Evolutionary conservation across 2,888 invertebrate species (phyloP), one percentile per base, ranked within the genome.

Genomic region (Eupithecia tripunctaria): DNA sequence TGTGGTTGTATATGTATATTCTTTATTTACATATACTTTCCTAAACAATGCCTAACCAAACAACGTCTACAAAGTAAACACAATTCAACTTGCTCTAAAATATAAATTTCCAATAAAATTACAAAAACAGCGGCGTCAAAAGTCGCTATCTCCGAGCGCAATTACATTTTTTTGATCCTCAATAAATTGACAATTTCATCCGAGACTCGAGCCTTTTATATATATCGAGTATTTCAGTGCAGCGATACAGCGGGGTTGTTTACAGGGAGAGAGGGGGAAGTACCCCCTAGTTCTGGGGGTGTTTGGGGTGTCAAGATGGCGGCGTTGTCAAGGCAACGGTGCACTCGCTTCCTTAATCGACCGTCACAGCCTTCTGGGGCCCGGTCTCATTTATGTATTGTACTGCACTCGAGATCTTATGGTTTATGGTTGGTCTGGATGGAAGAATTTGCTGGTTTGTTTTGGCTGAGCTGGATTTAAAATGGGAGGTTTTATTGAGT

Each of bases 301-400:
- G 73, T 80, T 77, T 77, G 81, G 83, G 88, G 88, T 84, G 88
- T 84, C 92, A 94, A 94, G 93, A 94, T 94, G 94, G 94, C 94
- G 92, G 83, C 92, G 94, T 94, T 86, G 88, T 85, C 91, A 90
- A 88, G 93, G 92, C 91, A 93, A 94, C 94, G 91, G 84, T 94
- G 94, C 94, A 94, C 89, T 93, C 89, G 91, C 93, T 94, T 94
- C 94, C 93, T 94, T 94, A 93, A 94, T 94, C 94, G 94, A 94
- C 94, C 94, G 93, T 89, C 89, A 89, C 89, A 89, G 86, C 88
- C 91, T 88, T 85, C 88, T 82, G 85, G 85, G 83, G 84, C 82
- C 83, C 81, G 81, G 83, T 85, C 86, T 89, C 92, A 89, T 90
- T 91, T 92, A 92, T 93, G 86, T 92, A 91, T 92, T 89, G 91